Evolutionary conservation across 2,888 invertebrate genomes (phyloP), one percentile per base, ranked within the genome.

Genomic region (Autographa gamma): DNA sequence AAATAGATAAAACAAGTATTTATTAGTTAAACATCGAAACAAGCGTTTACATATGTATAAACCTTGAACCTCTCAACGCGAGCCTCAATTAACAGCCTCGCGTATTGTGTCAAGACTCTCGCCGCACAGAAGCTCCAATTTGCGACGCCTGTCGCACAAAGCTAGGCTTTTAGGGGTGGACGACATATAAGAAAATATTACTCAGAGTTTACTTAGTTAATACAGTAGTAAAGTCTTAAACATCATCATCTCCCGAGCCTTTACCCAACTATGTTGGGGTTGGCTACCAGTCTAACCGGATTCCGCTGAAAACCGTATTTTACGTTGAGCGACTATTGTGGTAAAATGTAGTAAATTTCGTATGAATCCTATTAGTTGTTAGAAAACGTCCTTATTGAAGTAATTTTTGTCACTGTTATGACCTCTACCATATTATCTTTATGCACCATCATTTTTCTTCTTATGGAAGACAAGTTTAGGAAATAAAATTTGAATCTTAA

Each of bases 21-120:
- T 38, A 38, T 38, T 38, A 8, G 8, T 34, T 6, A 34, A 34
- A 8, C 8, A 6, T 34, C 34, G 18, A 54, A 54, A 54, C 19
- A 54, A 54, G 19, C 54, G 54, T 56, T 56, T 61, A 16, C 16
- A 52, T 18, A 18, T 64, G 54, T 61, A 62, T 34, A 54, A 8
- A 2, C 0, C 6, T 60, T 56, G 59, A 14, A 18, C n/a, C 64
- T 73, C 60, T 74, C 73, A 66, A 80, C 72, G 68, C 71, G 81
- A 76, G 72, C 86, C 90, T 89, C 86, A 90, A 89, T 90, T 91
- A 90, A 87, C 70, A 90, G 85, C 85, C 87, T 84, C 88, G 84
- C 86, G 88, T 88, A 89, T 89, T 87, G 87, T 87, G 88, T 87
- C 85, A 89, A 93, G 90, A 83, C 86, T 77, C 90, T 90, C 77